A percentile compares a stretch with the other conserved stretches of the same genome.
Conservation (phyloP, 1,140 invertebrate genomes). For the Aphaenogaster floridana region DNA sequence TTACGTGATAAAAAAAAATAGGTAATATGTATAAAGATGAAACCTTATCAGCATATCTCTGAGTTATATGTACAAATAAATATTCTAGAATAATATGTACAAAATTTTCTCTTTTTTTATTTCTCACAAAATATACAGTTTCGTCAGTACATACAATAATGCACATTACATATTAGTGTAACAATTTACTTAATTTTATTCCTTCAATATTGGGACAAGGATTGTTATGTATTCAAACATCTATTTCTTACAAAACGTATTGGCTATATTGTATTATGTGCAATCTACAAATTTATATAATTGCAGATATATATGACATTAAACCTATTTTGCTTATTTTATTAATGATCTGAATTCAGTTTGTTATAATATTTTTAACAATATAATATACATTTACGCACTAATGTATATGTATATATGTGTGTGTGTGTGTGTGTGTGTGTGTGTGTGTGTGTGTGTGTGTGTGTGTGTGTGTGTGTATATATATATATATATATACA, state of each 20-base stretch:
- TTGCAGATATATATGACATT: not conserved
- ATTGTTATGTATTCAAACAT: conserved; percentile 6
- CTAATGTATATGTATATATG: not conserved
- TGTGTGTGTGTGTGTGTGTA: too few relatives aligned
- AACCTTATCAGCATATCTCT: conserved; percentile 27
- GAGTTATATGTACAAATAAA: conserved; percentile 30
- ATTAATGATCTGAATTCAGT: not conserved
- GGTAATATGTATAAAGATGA: conserved; percentile 45
- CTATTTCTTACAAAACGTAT: not conserved
- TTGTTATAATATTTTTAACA: not conserved
- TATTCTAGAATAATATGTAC: conserved; percentile 12
- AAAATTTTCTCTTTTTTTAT: conserved; percentile 12
- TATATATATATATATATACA: too few relatives aligned
- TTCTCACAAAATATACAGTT: not conserved
- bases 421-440: too few relatives aligned
- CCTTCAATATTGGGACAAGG: not conserved
- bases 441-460: too few relatives aligned
- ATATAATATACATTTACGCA: not conserved
- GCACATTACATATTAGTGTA: conserved; percentile 12
- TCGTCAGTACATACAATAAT: not conserved
- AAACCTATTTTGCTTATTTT: not conserved
- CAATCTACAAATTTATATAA: not conserved
- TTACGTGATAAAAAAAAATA: conserved; percentile 15
- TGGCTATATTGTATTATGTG: not conserved
- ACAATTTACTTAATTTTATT: conserved; percentile 14